These are phyloP conservation scores for Porphyrio hochstetteri DNA, from an alignment of 2,113 vertebrate genomes.

Conservation along the genomic window DNA sequence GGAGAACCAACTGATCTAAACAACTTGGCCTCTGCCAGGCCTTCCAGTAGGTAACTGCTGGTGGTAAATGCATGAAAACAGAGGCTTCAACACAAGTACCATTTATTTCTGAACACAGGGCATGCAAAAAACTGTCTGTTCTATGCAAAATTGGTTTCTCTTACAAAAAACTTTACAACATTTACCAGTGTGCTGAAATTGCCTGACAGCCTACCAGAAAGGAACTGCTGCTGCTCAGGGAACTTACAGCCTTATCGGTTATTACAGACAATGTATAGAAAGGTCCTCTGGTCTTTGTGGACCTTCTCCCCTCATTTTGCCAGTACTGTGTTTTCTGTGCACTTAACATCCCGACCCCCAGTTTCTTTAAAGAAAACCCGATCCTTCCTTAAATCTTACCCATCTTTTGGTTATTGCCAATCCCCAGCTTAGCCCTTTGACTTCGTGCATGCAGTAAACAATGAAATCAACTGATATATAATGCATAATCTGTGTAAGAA, in stretches of 20 bases:
- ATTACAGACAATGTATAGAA: neutral
- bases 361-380: neutral
- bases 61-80: neutral
- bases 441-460: neutral
- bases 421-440: neutral
- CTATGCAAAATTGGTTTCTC: neutral
- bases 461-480: neutral
- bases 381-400: neutral
- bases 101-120: neutral
- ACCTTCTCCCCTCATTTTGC: neutral
- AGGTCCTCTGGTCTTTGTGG: neutral
- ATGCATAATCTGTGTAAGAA: neutral
- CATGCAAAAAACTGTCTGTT: neutral
- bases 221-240: rapidly evolving
- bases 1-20: neutral
- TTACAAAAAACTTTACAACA: neutral
- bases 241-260: neutral
- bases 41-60: neutral
- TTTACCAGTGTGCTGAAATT: rapidly evolving
- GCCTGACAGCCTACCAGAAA: neutral
- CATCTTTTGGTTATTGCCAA: neutral
- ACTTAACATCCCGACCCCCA: neutral
- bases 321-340: neutral
- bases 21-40: neutral
- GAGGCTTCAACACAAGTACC: neutral